These are phyloP conservation scores for Graphium colonna DNA, from an alignment of 2,888 invertebrate species.

Conservation along the genomic window DNA sequence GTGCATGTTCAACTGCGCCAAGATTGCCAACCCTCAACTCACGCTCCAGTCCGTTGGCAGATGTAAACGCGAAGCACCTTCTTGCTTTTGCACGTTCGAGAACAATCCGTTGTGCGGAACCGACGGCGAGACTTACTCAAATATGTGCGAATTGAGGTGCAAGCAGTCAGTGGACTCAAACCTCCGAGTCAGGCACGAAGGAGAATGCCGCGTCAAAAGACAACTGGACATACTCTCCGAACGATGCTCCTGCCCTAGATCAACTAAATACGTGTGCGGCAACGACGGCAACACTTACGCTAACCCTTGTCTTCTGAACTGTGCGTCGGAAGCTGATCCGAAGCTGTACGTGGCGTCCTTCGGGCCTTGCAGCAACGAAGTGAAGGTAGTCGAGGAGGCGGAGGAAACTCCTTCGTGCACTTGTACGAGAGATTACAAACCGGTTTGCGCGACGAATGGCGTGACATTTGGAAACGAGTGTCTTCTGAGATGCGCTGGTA, in stretches of 20 bases:
- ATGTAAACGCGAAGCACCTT: slow-evolving; percentile 31
- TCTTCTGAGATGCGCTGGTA: slow-evolving; percentile 77
- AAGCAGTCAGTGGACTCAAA: slow-evolving; percentile 20
- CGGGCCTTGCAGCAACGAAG: slow-evolving; percentile 27
- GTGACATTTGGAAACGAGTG: slow-evolving; percentile 85
- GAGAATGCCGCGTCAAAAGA: slow-evolving; percentile 24
- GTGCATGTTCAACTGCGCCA: slow-evolving; percentile 81
- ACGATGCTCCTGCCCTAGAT: slow-evolving; percentile 16
- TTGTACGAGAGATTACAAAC: slow-evolving; percentile 22
- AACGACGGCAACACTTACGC: slow-evolving; percentile 37
- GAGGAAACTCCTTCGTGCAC: slow-evolving; percentile 8
- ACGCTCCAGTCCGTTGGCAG: slow-evolving; percentile 21
- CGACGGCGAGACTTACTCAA: slow-evolving; percentile 42
- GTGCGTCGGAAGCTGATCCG: slow-evolving; percentile 31
- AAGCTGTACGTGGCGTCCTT: slow-evolving; percentile 26
- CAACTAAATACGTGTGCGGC: slow-evolving; percentile 46
- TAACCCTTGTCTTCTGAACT: slow-evolving; percentile 40
- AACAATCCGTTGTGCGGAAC: slow-evolving; percentile 43
- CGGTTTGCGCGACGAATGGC: slow-evolving; percentile 84
- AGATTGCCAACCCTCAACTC: slow-evolving; percentile 22
- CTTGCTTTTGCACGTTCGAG: slow-evolving; percentile 24
- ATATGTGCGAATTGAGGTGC: slow-evolving; percentile 35
- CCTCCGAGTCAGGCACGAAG: slow-evolving; percentile 19
- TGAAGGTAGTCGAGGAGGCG: slow-evolving; percentile 19
- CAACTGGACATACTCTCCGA: slow-evolving; percentile 5